phyloP scores from a whole-genome alignment of 2,888 invertebrate genomes.

The Standfussiana lucernea region DNA sequence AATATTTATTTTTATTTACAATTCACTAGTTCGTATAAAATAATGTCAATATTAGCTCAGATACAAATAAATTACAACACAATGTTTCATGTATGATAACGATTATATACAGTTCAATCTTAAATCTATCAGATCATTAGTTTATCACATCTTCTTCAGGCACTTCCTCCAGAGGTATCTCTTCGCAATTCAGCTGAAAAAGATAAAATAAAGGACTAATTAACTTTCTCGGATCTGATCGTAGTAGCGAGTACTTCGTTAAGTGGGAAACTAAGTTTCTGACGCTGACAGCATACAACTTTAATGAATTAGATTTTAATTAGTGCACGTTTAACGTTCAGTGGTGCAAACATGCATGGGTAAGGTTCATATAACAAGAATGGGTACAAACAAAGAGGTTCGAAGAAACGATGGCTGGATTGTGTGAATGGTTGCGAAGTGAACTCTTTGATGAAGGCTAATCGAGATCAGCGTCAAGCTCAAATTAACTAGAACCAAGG shows the following conservation, averaged over 20 bases:
- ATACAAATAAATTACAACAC: slow-evolving; percentile 26
- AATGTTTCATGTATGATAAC: not conserved
- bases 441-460: not conserved
- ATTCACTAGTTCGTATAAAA: slow-evolving; percentile 12
- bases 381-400: not conserved
- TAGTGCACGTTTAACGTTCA: not conserved
- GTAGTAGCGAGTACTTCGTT: too few relatives aligned
- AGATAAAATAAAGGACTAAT: slow-evolving; percentile 23
- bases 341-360: not conserved
- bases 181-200: slow-evolving; percentile 82
- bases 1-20: slow-evolving; percentile 19
- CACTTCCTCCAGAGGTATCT: slow-evolving; percentile 78
- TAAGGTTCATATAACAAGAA: not conserved
- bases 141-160: slow-evolving; percentile 77
- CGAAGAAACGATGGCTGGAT: not conserved
- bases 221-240: slow-evolving; percentile 27
- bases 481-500: not conserved
- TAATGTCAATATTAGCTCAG: slow-evolving; percentile 54
- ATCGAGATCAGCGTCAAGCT: not conserved
- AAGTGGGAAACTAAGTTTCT: slow-evolving; percentile 7
- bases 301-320: slow-evolving; percentile 9
- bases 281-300: slow-evolving; percentile 9
- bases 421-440: not conserved
- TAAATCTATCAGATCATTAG: slow-evolving; percentile 67
- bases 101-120: not conserved